Percentiles rank a stretch among this genome's conserved stretches.
Conservation (phyloP, 2,797 vertebrate species). For the Myoxocephalus aenaeus region DNA sequence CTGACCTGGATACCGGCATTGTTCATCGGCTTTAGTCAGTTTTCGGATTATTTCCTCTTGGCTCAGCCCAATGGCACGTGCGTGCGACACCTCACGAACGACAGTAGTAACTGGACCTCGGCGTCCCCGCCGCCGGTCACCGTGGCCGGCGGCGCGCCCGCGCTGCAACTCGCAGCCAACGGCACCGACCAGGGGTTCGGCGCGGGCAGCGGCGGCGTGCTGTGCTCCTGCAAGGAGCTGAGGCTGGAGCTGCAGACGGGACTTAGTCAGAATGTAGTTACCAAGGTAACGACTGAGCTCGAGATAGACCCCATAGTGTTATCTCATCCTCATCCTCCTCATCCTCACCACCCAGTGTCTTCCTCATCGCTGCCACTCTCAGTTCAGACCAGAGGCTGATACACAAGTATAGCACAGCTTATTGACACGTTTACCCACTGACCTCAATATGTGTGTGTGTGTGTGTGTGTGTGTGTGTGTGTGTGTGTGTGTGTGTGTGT, state of each 20-base stretch:
- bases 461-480: not conserved
- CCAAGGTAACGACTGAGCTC: constrained; percentile 88
- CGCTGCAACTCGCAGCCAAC: constrained; percentile 53
- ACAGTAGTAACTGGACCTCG: constrained; percentile 74
- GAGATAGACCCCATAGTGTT: constrained; percentile 20
- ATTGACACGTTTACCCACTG: constrained; percentile 67
- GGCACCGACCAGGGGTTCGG: constrained; percentile 33
- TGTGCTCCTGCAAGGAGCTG: constrained; percentile 90
- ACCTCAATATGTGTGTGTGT: constrained; percentile 56
- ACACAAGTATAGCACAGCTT: constrained; percentile 28
- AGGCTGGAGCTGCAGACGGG: constrained; percentile 91
- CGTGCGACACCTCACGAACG: constrained; percentile 75
- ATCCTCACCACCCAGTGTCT: constrained; percentile 7
- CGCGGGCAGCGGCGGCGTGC: constrained; percentile 36
- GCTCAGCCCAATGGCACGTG: constrained; percentile 92
- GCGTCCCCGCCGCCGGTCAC: constrained; percentile 41
- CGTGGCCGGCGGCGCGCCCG: constrained; percentile 40
- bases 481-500: not conserved
- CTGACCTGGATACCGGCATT: constrained; percentile 97
- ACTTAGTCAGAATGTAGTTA: constrained; percentile 95
- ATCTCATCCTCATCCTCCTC: constrained; percentile 35
- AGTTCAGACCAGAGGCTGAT: constrained; percentile 14
- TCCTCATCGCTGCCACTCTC: constrained; percentile 27
- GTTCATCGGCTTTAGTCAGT: constrained; percentile 96
- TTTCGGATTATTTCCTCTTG: constrained; percentile 96